Percentiles rank a stretch among this genome's conserved stretches.
Conservation (phyloP, 2,888 invertebrate species). For the Eucera pruinosa region DNA sequence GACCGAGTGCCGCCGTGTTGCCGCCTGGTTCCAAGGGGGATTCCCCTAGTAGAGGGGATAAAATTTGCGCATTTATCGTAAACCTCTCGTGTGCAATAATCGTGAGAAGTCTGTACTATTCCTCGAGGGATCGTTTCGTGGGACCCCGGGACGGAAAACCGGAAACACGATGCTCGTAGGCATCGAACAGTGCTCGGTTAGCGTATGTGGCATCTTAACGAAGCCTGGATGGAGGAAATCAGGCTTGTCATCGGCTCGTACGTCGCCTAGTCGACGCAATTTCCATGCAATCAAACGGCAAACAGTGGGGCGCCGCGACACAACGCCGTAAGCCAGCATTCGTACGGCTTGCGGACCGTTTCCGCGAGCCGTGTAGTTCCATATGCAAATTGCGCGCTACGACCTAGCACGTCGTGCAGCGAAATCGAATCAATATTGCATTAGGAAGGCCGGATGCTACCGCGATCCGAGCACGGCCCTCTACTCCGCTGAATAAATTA, state of each 20-base stretch:
- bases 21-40: too few species aligned
- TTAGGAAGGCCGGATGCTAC: conserved; percentile 65
- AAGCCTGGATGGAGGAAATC: conserved; percentile 60
- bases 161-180: too few species aligned
- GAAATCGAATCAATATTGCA: conserved; percentile 77
- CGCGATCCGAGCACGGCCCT: conserved; percentile 51
- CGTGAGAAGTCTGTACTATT: too few species aligned
- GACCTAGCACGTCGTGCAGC: conserved; percentile 61
- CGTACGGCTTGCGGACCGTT: conserved; percentile 40
- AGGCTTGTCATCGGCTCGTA: conserved; percentile 60
- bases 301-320: conserved; percentile 55
- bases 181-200: too few species aligned
- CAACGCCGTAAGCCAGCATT: too few species aligned
- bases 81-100: too few species aligned
- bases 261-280: conserved; percentile 66
- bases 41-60: too few species aligned
- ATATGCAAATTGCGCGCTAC: conserved; percentile 75
- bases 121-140: too few species aligned
- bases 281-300: conserved; percentile 74
- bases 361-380: conserved; percentile 72
- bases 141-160: too few species aligned
- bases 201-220: conserved; percentile 42
- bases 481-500: conserved; percentile 58
- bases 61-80: too few species aligned
- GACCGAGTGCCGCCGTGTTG: too few species aligned